phyloP scores from a whole-genome alignment of 2,888 invertebrate species.

The Andricus curvator region DNA sequence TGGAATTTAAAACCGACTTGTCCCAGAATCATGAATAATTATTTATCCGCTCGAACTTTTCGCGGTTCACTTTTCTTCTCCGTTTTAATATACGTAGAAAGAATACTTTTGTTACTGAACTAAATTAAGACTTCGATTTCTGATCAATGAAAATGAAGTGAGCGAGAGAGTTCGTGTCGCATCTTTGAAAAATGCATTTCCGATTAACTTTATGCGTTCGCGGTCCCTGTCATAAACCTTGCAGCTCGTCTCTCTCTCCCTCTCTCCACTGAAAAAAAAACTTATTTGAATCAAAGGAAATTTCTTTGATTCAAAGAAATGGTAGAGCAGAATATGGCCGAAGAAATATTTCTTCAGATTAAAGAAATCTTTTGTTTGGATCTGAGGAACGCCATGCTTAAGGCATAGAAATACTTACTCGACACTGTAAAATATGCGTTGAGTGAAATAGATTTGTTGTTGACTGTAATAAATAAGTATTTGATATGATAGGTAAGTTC shows the following conservation, averaged over 20 bases:
- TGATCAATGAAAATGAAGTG: not conserved
- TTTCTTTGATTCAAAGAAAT: no score
- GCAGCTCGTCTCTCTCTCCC: not conserved
- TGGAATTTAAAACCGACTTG: slow-evolving; percentile 20
- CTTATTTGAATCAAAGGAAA: no score
- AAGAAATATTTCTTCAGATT: no score
- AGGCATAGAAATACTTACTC: no score
- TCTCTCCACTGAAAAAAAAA: no score
- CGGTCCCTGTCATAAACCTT: not conserved
- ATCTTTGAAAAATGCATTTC: not conserved
- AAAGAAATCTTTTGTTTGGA: no score
- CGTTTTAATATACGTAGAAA: not conserved
- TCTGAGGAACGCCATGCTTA: no score
- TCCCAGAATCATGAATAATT: slow-evolving; percentile 32
- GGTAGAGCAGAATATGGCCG: no score
- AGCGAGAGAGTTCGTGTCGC: not conserved
- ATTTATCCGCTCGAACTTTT: slow-evolving; percentile 12
- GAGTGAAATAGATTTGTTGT: no score
- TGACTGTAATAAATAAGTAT: no score
- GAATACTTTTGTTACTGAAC: not conserved
- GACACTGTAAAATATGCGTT: no score
- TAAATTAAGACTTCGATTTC: not conserved
- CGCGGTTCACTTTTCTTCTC: not conserved
- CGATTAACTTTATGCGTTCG: not conserved
- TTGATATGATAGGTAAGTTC: no score